Base-by-base conservation (phyloP, 2,888 invertebrate genomes). In the Scrobipalpa atriplicella region DNA sequence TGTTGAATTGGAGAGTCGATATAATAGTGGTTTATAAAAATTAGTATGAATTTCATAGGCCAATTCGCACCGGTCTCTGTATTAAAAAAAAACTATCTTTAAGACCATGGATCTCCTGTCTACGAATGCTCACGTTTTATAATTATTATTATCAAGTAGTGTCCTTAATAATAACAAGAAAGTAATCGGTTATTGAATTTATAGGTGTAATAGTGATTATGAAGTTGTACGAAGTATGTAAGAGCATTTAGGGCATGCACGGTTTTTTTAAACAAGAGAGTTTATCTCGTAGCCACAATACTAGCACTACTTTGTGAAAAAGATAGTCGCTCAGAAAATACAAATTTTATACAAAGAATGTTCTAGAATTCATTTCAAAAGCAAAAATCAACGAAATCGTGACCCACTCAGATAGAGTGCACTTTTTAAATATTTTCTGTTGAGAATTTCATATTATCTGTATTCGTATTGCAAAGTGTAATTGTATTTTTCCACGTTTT, bases 121-220 rank as follows among this genome's bases (percentile, higher is more conserved):
- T 91, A 90, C 86, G 85, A 90, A 90, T 90, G 92, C 91, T 92
- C 92, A 92, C 85, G 72, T 89, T 90, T 89, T 79, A 74, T 89
- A 86, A n/a, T 90, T 86, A 83, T 84, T 86, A 83, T 84, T 87
- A 89, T 86, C 84, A 38, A 79, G 89, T 90, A 90, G 90, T 86
- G 80, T 79, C 81, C 77, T 86, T 80, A 81, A 83, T 72, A 73
- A 83, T 67, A 62, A 82, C 78, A 61, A 67, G 73, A 75, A 75
- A 72, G 29, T 78, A 79, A 80, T 81, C 87, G 80, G 91, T 92
- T 92, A 91, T 89, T 89, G 85, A 89, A 89, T 90, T 90, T 87
- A 87, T 90, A 91, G 88, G 76, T 89, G 90, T 86, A 87, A 85
- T 90, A 89, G 87, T 81, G 58, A 63, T 72, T 76, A 80, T 76